phyloP scores from a whole-genome alignment of 2,113 vertebrate species.

The Solea solea region DNA sequence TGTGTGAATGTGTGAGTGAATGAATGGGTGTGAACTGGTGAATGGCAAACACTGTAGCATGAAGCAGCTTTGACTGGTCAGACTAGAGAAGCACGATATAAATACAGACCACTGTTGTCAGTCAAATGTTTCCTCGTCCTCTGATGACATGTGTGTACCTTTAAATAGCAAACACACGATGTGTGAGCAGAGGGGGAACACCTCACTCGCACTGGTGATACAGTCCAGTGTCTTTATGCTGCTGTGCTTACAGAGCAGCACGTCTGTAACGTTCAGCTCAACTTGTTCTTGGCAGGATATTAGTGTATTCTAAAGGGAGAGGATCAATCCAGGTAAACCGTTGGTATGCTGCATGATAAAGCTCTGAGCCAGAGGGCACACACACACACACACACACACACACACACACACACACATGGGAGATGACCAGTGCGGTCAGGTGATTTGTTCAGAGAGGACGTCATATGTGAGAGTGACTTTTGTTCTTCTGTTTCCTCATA shows the following conservation, averaged over 20 bases:
- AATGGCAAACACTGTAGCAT: too few relatives aligned
- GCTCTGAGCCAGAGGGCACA: conserved; percentile 66
- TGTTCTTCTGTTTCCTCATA: conserved; percentile 45
- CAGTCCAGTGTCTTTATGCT: conserved; percentile 5
- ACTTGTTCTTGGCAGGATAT: conserved; percentile 78
- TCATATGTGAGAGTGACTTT: conserved; percentile 39
- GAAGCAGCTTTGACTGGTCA: too few relatives aligned
- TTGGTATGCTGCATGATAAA: conserved; percentile 75
- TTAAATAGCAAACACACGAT: too few relatives aligned
- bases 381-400: conserved; percentile 42
- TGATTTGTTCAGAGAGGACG: conserved; percentile 22
- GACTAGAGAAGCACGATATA: too few relatives aligned
- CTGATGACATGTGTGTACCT: too few relatives aligned
- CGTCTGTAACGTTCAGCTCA: conserved; percentile 66
- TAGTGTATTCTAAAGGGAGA: conserved; percentile 58
- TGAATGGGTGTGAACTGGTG: too few relatives aligned
- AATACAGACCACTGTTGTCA: too few relatives aligned
- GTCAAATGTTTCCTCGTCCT: too few relatives aligned
- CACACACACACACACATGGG: conserved; percentile 11
- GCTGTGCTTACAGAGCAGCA: conserved; percentile 21
- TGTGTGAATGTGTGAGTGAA: too few relatives aligned
- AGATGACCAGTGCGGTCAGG: conserved; percentile 27
- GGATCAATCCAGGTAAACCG: conserved; percentile 79
- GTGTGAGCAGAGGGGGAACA: too few relatives aligned
- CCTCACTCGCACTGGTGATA: too few relatives aligned